Evolutionary conservation across 2,797 vertebrate genomes (phyloP), one percentile per base, ranked within the genome.

Genomic region (Sebastes miniatus): DNA sequence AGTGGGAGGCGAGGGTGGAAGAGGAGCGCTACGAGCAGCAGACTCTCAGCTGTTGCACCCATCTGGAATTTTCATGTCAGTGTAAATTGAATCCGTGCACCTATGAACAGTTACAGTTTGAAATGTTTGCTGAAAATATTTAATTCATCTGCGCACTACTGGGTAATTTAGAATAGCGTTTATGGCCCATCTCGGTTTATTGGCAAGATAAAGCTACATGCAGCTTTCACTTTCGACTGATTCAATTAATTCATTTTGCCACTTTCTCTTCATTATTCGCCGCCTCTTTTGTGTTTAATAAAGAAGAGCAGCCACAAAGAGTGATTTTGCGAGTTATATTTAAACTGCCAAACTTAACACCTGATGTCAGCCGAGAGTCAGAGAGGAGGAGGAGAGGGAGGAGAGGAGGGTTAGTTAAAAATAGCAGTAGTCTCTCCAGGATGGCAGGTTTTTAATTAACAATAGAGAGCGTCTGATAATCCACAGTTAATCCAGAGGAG

Each of bases 371-470:
- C 79, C 39, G 75, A 82, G 89, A 93, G 90, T 90, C 86, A 84
- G 72, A 69, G 81, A 80, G 81, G 83, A 85, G 75, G 76, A 85
- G 70, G 72, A 89, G 77, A 77, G 71, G 66, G 71, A 91, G 76
- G 79, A 92, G 87, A 81, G 88, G 79, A 86, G 59, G 80, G 83
- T 64, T 88, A 61, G 89, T 90, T 94, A 94, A 88, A 95, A 94
- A 95, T 94, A 93, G 91, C 87, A 83, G 84, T 76, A 77, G 89
- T 93, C 90, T 95, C 89, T 92, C 87, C 79, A 91, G 91, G 90
- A 94, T 88, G 91, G 90, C 90, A 89, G 92, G 84, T 91, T 94
- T 94, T 95, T 95, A 94, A 95, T 95, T 93, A 95, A 94, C 89
- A 95, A 94, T 92, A 90, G 89, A 91, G 90, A 90, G 88, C 32